phyloP scores from a whole-genome alignment of 1,140 invertebrate species.

The Lutraria rhynchaena region DNA sequence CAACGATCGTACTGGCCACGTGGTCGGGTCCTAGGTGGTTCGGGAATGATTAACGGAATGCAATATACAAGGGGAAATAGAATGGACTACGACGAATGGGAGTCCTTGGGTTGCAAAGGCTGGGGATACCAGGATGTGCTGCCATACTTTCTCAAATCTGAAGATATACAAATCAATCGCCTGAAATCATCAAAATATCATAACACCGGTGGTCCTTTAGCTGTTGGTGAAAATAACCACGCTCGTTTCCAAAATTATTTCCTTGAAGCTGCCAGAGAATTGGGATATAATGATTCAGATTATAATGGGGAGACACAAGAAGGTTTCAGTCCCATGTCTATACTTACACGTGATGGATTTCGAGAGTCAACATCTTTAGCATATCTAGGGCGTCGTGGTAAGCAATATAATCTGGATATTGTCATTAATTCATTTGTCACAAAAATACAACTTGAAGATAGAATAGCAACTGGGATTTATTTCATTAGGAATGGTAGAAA shows the following conservation, averaged over 20 bases:
- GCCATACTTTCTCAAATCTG: slow-evolving; percentile 87
- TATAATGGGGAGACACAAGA: slow-evolving; percentile 31
- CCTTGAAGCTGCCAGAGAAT: slow-evolving; percentile 24
- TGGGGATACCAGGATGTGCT: slow-evolving; percentile 94
- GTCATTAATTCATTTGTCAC: background rate
- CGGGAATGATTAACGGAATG: slow-evolving; percentile 97
- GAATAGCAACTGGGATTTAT: slow-evolving; percentile 14
- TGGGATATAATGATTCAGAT: slow-evolving; percentile 34
- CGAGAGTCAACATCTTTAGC: slow-evolving; percentile 65
- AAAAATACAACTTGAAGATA: slow-evolving; percentile 4
- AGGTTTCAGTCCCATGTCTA: slow-evolving; percentile 61
- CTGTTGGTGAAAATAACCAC: background rate
- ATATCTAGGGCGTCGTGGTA: slow-evolving; percentile 66
- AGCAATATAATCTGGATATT: background rate
- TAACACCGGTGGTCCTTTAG: slow-evolving; percentile 12
- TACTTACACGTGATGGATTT: slow-evolving; percentile 62
- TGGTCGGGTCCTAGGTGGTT: slow-evolving; percentile 86
- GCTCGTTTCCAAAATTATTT: slow-evolving; percentile 8
- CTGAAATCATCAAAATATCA: slow-evolving; percentile 42
- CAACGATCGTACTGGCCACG: slow-evolving; percentile 82
- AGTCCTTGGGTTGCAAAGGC: slow-evolving; percentile 91
- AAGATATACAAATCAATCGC: slow-evolving; percentile 27
- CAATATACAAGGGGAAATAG: slow-evolving; percentile 95
- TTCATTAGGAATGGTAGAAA: slow-evolving; percentile 15
- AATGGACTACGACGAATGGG: slow-evolving; percentile 96